These are phyloP conservation scores for Mus pahari DNA, from an alignment of 2,113 vertebrate genomes.

Conservation along the genomic window DNA sequence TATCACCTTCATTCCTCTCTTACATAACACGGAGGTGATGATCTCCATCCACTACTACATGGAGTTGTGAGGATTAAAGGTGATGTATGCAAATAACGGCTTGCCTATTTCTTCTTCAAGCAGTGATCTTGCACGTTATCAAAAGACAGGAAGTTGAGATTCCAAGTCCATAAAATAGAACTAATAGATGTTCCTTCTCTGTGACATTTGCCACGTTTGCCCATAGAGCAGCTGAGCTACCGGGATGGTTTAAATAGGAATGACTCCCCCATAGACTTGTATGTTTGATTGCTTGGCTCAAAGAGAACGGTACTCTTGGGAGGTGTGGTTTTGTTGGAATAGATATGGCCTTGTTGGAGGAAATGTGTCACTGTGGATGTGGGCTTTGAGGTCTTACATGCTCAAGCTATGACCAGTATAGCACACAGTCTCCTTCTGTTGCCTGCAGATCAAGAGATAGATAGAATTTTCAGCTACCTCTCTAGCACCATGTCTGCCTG, in stretches of 20 bases:
- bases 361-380: neutral
- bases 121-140: neutral
- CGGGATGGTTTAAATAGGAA: neutral
- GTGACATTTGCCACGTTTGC: neutral
- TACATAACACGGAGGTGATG: neutral
- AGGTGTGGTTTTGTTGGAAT: neutral
- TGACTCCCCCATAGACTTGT: neutral
- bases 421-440: too few species aligned
- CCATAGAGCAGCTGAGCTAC: neutral
- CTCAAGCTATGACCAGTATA: too few species aligned
- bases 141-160: neutral
- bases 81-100: neutral
- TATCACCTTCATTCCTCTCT: neutral
- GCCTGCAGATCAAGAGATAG: too few species aligned
- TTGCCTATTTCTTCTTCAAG: neutral
- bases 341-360: neutral
- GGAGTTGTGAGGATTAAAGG: neutral
- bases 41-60: neutral
- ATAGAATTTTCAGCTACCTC: too few species aligned
- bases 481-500: too few species aligned
- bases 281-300: neutral
- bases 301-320: neutral
- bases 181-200: neutral
- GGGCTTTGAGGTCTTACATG: too few species aligned
- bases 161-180: neutral